Percentiles rank a stretch among this genome's conserved stretches.
Conservation (phyloP, 2,888 invertebrate genomes). For the Ditula angustiorana region DNA sequence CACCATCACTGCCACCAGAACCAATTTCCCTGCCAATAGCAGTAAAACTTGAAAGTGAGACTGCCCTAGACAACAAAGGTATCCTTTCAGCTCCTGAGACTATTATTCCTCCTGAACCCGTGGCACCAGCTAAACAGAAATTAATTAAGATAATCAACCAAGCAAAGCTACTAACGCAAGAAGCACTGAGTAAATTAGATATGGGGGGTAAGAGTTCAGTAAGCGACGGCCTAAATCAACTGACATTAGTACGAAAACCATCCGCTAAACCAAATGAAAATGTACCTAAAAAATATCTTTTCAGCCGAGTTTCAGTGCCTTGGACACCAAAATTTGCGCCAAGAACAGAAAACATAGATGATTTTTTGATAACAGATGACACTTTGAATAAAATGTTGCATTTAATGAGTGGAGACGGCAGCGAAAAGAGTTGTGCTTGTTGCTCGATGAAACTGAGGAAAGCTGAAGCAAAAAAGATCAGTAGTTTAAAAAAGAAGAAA, state of each 20-base stretch:
- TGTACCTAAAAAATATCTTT: not conserved
- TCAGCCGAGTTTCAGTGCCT: constrained; percentile 3
- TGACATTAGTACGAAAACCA: constrained; percentile 1
- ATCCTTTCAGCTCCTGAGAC: not conserved
- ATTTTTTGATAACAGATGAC: constrained; percentile 55
- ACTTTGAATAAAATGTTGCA: constrained; percentile 70
- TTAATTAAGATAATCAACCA: constrained; percentile 31
- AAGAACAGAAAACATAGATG: constrained; percentile 35
- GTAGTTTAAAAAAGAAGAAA: constrained; percentile 11
- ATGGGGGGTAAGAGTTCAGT: not conserved
- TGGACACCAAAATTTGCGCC: constrained; percentile 16
- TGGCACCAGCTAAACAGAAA: constrained; percentile 28
- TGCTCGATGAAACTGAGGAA: constrained; percentile 39
- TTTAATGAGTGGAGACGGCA: constrained; percentile 48
- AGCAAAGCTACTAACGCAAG: constrained; percentile 27
- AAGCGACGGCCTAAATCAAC: not conserved
- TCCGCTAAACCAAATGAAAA: not conserved
- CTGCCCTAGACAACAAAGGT: not conserved
- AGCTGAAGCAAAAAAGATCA: constrained; percentile 22
- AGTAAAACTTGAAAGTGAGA: constrained; percentile 23
- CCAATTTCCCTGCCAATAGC: not conserved
- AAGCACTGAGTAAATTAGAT: constrained; percentile 29
- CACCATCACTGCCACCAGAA: not conserved
- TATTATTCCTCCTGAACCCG: constrained; percentile 6
- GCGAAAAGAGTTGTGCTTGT: constrained; percentile 2